Evolutionary conservation across 2,797 vertebrate species (phyloP).

Genomic region (Anomalospiza imberbis): DNA sequence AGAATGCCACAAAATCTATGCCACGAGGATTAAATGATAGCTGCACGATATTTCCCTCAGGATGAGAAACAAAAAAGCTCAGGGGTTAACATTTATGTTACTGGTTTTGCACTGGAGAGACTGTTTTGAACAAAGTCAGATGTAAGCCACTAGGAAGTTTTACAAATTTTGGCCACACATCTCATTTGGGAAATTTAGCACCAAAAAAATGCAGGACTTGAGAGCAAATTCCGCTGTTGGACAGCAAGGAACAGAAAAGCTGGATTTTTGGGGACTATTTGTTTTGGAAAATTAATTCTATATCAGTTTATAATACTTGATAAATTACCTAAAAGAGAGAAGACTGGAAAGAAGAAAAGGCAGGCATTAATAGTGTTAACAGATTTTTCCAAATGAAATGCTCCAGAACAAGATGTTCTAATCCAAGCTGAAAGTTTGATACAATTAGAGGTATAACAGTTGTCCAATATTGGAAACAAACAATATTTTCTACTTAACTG

Average conservation of each 20-base stretch:
- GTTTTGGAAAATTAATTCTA: not conserved
- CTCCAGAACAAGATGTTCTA: not conserved
- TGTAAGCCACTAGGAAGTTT: not conserved
- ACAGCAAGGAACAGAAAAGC: not conserved
- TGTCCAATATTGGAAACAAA: not conserved
- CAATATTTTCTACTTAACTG: not conserved
- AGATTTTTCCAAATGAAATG: not conserved
- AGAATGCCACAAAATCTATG: not conserved
- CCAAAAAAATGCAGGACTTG: not conserved
- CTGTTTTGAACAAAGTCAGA: not conserved
- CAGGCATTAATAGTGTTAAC: not conserved
- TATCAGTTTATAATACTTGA: not conserved
- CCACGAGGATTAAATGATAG: not conserved
- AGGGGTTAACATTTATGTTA: not conserved
- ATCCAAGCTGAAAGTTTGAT: not conserved
- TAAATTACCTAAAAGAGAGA: not conserved
- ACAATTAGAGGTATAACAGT: not conserved
- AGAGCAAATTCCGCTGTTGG: not conserved
- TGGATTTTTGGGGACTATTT: not conserved
- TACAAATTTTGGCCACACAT: not conserved
- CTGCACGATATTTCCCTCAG: not conserved
- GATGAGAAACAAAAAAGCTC: not conserved
- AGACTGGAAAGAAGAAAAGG: not conserved
- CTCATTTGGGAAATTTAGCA: not conserved
- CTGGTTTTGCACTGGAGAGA: not conserved